phyloP scores from a whole-genome alignment of 2,888 invertebrate genomes.

The Lamproptera curius region DNA sequence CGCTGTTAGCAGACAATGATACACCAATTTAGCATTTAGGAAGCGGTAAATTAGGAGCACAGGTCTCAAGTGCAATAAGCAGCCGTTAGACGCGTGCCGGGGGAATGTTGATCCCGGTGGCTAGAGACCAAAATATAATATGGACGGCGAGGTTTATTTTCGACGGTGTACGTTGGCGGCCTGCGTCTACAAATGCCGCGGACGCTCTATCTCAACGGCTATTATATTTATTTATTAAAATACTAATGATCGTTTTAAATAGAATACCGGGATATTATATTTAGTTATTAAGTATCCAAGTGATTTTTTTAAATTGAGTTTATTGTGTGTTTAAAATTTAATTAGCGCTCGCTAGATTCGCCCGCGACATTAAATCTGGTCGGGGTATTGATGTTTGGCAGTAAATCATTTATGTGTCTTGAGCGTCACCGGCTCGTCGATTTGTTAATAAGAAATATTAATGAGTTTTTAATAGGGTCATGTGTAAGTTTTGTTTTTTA shows the following conservation, averaged over 20 bases:
- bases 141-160: constrained; percentile 54
- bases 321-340: background rate
- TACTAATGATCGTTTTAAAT: constrained; percentile 20
- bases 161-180: constrained; percentile 59
- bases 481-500: no score
- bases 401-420: constrained; percentile 9
- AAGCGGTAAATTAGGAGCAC: constrained; percentile 4
- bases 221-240: constrained; percentile 35
- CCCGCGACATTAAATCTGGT: constrained; percentile 1
- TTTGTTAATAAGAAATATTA: background rate
- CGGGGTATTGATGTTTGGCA: constrained; percentile 5
- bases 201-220: constrained; percentile 42
- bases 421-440: background rate
- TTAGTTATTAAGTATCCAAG: no score
- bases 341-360: constrained; percentile 1
- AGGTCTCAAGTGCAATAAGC: constrained; percentile 12
- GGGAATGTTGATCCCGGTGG: constrained; percentile 43
- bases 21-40: constrained; percentile 1
- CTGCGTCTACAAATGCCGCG: constrained; percentile 51
- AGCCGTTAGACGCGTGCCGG: constrained; percentile 26
- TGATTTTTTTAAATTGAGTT: background rate
- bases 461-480: background rate
- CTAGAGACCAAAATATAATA: constrained; percentile 55
- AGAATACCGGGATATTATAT: constrained; percentile 1
- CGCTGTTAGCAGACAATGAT: background rate